Percentiles rank a stretch among this genome's conserved stretches.
Conservation (phyloP, 2,797 vertebrate genomes). For the Periparus ater region DNA sequence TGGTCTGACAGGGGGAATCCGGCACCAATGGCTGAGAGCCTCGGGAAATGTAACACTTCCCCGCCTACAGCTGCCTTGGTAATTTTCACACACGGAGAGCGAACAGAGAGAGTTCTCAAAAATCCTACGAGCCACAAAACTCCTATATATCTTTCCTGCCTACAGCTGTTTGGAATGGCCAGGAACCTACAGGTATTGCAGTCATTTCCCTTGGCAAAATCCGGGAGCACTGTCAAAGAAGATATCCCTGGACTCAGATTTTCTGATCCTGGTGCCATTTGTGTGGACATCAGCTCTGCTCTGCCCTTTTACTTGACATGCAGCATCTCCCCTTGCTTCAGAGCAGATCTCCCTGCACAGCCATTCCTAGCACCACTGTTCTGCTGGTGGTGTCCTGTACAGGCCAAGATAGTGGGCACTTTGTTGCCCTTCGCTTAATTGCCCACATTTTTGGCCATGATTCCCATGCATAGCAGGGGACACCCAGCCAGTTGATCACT, state of each 20-base stretch:
- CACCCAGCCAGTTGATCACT: accelerated
- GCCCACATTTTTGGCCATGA: background rate
- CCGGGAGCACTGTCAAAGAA: background rate
- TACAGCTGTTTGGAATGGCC: background rate
- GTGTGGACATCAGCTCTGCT: background rate
- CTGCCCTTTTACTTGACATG: background rate
- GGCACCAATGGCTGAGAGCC: background rate
- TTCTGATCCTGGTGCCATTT: background rate
- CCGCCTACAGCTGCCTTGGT: background rate
- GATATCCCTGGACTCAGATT: background rate
- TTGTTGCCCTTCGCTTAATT: background rate
- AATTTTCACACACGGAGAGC: background rate
- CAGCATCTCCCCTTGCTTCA: background rate
- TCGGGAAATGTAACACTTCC: background rate
- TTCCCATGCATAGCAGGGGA: accelerated
- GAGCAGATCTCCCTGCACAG: background rate
- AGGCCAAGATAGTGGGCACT: background rate
- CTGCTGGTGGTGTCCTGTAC: background rate
- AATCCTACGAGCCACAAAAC: background rate
- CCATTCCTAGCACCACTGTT: background rate
- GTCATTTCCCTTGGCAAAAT: background rate
- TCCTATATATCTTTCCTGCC: background rate
- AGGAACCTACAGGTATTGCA: background rate
- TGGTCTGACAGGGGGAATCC: background rate
- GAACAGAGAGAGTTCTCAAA: background rate